These are phyloP conservation scores for Miichthys miiuy DNA, from an alignment of 2,797 vertebrate genomes.

Conservation along the genomic window DNA sequence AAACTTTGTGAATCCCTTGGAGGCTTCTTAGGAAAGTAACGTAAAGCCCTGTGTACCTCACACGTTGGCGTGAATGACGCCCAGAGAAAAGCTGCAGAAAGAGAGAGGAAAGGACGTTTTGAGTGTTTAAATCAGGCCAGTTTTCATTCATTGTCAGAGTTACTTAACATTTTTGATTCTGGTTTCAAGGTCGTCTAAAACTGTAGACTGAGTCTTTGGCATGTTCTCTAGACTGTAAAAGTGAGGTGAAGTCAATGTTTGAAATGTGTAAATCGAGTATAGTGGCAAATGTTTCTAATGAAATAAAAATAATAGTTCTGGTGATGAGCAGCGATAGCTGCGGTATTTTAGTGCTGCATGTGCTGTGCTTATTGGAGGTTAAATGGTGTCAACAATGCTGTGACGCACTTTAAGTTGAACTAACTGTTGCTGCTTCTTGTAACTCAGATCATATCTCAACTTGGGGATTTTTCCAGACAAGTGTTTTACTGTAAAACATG, in stretches of 20 bases:
- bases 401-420: not conserved
- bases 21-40: conserved; percentile 53
- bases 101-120: conserved; percentile 20
- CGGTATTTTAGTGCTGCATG: not conserved
- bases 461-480: not conserved
- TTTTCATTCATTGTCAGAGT: conserved; percentile 13
- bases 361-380: not conserved
- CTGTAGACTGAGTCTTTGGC: conserved; percentile 13
- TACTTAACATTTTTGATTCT: conserved; percentile 27
- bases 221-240: not conserved
- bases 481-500: conserved; percentile 1
- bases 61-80: conserved; percentile 58
- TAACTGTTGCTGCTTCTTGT: not conserved
- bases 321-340: not conserved
- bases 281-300: not conserved
- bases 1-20: conserved; percentile 62
- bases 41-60: conserved; percentile 53
- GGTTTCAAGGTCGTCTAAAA: conserved; percentile 28
- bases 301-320: not conserved
- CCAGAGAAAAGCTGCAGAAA: conserved; percentile 45
- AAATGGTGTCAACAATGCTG: not conserved
- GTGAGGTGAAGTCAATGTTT: not conserved
- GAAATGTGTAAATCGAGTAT: not conserved
- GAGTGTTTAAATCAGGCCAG: conserved; percentile 20
- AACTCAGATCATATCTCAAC: not conserved